These are phyloP conservation scores for Sphinx pinastri DNA, from an alignment of 2,888 invertebrate species.

Conservation along the genomic window DNA sequence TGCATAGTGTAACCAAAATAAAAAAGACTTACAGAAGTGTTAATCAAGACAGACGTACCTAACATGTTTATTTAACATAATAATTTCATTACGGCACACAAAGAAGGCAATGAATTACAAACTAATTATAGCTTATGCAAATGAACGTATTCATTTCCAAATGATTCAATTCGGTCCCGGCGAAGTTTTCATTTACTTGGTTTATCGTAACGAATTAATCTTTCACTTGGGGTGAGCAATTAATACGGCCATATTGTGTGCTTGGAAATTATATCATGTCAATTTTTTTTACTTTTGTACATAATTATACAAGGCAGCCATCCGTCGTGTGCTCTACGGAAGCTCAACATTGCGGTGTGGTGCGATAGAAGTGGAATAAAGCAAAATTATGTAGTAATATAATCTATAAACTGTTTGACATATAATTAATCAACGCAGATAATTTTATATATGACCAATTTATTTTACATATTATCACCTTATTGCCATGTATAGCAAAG, in stretches of 20 bases:
- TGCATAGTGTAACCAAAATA: too few relatives aligned
- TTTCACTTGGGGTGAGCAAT: slow-evolving; percentile 49
- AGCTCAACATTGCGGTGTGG: slow-evolving; percentile 33
- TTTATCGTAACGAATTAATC: slow-evolving; percentile 65
- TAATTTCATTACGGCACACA: slow-evolving; percentile 33
- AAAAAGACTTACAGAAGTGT: neutral
- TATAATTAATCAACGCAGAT: too few relatives aligned
- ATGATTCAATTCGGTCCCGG: slow-evolving; percentile 72
- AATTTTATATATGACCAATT: too few relatives aligned
- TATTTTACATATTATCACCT: too few relatives aligned
- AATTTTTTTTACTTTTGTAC: slow-evolving; percentile 23
- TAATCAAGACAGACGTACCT: slow-evolving; percentile 8
- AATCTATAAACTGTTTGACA: too few relatives aligned
- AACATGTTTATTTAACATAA: slow-evolving; percentile 9
- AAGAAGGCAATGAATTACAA: slow-evolving; percentile 58
- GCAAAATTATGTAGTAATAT: neutral
- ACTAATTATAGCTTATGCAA: slow-evolving; percentile 76
- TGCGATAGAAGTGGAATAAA: neutral
- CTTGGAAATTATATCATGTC: slow-evolving; percentile 35
- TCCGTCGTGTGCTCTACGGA: slow-evolving; percentile 38
- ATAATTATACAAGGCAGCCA: neutral
- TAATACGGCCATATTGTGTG: slow-evolving; percentile 43
- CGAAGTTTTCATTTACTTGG: slow-evolving; percentile 67
- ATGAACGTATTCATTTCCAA: slow-evolving; percentile 71
- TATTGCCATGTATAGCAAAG: too few relatives aligned